phyloP scores from a whole-genome alignment of 2,797 vertebrate genomes.

The Pangasius krempfi region DNA sequence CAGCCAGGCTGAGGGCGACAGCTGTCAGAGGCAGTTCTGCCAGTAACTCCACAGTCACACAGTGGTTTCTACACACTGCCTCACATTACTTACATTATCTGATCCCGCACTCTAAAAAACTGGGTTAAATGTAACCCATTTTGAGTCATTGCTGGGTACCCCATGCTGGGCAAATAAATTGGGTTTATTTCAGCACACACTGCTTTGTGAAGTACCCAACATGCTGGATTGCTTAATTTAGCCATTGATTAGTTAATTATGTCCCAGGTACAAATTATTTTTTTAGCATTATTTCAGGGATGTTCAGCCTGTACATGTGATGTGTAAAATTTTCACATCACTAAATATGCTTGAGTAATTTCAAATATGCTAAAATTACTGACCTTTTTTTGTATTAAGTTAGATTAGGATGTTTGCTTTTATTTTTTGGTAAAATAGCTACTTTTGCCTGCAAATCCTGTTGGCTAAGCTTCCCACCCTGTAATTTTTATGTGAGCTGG shows the following conservation, averaged over 20 bases:
- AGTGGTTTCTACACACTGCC: conserved; percentile 19
- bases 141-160: background rate
- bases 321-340: too few species aligned
- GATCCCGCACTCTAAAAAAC: background rate
- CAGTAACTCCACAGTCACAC: conserved; percentile 31
- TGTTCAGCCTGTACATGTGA: background rate
- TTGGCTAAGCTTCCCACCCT: background rate
- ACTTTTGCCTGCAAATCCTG: background rate
- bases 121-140: background rate
- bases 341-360: too few species aligned
- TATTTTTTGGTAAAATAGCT: background rate
- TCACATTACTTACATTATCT: conserved; percentile 30
- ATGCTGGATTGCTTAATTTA: background rate
- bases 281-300: background rate
- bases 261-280: background rate
- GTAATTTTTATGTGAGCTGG: background rate
- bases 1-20: conserved; percentile 46
- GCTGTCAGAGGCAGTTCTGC: conserved; percentile 47
- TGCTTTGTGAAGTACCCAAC: background rate
- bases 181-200: background rate
- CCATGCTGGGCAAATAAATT: background rate
- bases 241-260: background rate
- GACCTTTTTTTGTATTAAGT: background rate
- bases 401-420: background rate
- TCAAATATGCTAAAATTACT: background rate